phyloP scores from a whole-genome alignment of 2,113 vertebrate genomes.

The Dolichotis patagonum region DNA sequence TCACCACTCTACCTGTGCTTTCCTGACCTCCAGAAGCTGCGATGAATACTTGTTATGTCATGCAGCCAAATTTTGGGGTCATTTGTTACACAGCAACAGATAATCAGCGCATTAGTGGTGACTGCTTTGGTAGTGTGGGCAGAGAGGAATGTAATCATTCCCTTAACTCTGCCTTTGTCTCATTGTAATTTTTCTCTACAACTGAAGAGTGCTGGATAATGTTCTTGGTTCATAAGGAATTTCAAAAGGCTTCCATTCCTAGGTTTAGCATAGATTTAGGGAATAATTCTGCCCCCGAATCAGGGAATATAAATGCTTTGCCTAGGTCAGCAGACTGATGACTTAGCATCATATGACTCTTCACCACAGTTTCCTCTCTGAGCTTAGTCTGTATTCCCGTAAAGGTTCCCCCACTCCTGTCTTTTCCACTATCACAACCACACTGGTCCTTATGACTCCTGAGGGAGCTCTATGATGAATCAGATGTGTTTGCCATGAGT shows the following conservation, averaged over 20 bases:
- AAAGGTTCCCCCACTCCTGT: neutral
- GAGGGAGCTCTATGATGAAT: neutral
- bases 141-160: neutral
- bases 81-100: neutral
- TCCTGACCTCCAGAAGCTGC: neutral
- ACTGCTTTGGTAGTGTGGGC: neutral
- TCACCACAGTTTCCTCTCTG: neutral
- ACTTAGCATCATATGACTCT: neutral
- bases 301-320: neutral
- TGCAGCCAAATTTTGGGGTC: neutral
- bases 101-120: neutral
- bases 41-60: neutral
- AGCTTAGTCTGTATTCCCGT: neutral
- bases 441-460: neutral
- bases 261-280: neutral
- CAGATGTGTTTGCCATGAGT: neutral
- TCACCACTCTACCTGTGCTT: neutral
- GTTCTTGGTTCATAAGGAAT: neutral
- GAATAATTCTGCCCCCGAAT: neutral
- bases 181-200: neutral
- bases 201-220: neutral
- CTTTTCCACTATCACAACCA: neutral
- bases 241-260: neutral
- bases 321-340: neutral
- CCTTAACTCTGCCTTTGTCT: neutral